phyloP scores from a whole-genome alignment of 2,888 invertebrate species.

The Luperina testacea region DNA sequence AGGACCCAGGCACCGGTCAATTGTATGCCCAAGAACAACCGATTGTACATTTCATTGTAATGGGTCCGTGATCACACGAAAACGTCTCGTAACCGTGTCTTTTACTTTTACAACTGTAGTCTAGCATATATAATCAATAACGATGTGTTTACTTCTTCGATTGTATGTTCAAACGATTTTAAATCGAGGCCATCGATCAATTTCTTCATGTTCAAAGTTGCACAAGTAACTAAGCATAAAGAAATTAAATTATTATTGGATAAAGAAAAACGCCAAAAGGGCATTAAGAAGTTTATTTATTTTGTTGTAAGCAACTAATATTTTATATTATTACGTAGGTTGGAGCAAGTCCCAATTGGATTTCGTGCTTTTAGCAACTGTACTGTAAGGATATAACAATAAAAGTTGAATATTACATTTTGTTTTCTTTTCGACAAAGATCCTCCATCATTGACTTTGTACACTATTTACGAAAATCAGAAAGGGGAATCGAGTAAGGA shows the following conservation, averaged over 20 bases:
- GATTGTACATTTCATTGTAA: conserved; percentile 89
- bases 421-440: conserved; percentile 62
- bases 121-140: conserved; percentile 53
- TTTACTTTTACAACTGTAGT: conserved; percentile 62
- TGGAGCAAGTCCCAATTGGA: conserved; percentile 83
- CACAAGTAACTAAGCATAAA: conserved; percentile 85
- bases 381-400: conserved; percentile 85
- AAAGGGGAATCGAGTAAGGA: neutral
- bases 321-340: conserved; percentile 85
- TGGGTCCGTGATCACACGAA: conserved; percentile 78
- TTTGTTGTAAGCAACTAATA: conserved; percentile 89
- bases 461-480: neutral
- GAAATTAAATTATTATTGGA: conserved; percentile 84
- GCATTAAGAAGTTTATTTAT: conserved; percentile 88
- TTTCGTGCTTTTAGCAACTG: conserved; percentile 85
- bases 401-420: conserved; percentile 78
- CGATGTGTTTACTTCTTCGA: conserved; percentile 62
- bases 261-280: conserved; percentile 82
- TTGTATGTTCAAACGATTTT: conserved; percentile 77
- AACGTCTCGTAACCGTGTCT: conserved; percentile 51
- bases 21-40: conserved; percentile 75
- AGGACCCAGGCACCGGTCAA: conserved; percentile 74
- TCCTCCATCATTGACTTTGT: neutral
- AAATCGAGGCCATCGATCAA: conserved; percentile 88
- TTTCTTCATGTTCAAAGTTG: conserved; percentile 87